phyloP scores from a whole-genome alignment of 2,888 invertebrate species.

The Aleiodes alternator region DNA sequence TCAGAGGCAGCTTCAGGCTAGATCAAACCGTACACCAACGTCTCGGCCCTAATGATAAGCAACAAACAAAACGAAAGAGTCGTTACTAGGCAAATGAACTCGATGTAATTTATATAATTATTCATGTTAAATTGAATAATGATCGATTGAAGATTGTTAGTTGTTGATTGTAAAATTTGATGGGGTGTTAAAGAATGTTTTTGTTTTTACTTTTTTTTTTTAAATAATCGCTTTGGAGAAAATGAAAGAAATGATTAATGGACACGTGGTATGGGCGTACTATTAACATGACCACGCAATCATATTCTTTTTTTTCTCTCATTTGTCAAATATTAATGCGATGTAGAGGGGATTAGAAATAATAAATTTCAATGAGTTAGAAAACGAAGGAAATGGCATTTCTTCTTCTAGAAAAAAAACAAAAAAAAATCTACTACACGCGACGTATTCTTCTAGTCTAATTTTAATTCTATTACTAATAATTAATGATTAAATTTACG shows the following conservation, averaged over 20 bases:
- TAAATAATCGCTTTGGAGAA: too few relatives aligned
- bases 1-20: too few relatives aligned
- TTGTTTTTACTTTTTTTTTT: too few relatives aligned
- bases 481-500: slow-evolving; percentile 58
- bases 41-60: neutral
- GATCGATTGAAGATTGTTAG: neutral
- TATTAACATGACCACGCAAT: too few relatives aligned
- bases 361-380: slow-evolving; percentile 2
- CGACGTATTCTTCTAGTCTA: slow-evolving; percentile 67
- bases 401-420: slow-evolving; percentile 50
- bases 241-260: too few relatives aligned
- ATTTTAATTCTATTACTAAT: slow-evolving; percentile 59
- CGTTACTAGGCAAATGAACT: slow-evolving; percentile 30
- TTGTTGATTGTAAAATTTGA: slow-evolving; percentile 12
- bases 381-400: slow-evolving; percentile 41
- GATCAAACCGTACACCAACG: too few relatives aligned
- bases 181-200: neutral
- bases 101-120: neutral
- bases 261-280: too few relatives aligned
- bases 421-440: slow-evolving; percentile 44
- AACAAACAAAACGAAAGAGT: slow-evolving; percentile 26
- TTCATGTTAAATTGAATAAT: slow-evolving; percentile 2
- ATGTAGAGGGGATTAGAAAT: neutral
- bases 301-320: too few relatives aligned
- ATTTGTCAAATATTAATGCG: neutral